Base-by-base conservation (phyloP, 2,113 vertebrate species). In the Oncorhynchus nerka region DNA sequence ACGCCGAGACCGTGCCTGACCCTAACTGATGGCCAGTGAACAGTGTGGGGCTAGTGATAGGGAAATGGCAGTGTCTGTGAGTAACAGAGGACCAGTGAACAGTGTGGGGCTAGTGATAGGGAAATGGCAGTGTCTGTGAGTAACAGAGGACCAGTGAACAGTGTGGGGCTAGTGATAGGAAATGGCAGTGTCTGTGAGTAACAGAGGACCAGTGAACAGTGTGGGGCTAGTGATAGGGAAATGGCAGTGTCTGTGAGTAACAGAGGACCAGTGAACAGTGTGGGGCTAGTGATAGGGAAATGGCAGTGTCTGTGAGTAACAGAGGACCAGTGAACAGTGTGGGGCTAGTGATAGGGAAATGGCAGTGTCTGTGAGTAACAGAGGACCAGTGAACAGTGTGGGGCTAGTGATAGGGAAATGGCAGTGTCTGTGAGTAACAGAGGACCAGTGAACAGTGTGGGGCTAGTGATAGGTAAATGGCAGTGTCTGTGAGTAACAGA, bases 21-120 rank as follows among this genome's bases (percentile, higher is more conserved):
- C 61, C n/a, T 48, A 82, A 81, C 71, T 51, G 80, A 82, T 79
- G 69, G 78, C 73, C 76, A 74, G 71, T 22, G 51, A 65, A 57
- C 69, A 34, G 39, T 45, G 39, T 45, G 39, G 64, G 61, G 59
- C 28, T 8, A 6, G 26, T 66, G 71, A 79, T 68, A 57, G 51
- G 51, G 4, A n/a, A 51, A 79, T 55, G 28, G 68, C 78, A 75
- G 49, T 26, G 66, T 15, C 55, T 65, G 57, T 22, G 28, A 19
- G 28, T 15, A 68, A 67, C 24, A 67, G 26, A 67, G 26, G 59
- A 9, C n/a, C 59, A 1, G 9, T 12, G 9, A 45, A 64, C 22
- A 3, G n/a, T 28, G 28, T 28, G 28, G 28, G 28, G 28, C 28
- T 28, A 28, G 28, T 28, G 28, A 28, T 28, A 3, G 28, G 28